Conservation (phyloP, 2,888 invertebrate species). For the Rotaria sp. region DNA sequence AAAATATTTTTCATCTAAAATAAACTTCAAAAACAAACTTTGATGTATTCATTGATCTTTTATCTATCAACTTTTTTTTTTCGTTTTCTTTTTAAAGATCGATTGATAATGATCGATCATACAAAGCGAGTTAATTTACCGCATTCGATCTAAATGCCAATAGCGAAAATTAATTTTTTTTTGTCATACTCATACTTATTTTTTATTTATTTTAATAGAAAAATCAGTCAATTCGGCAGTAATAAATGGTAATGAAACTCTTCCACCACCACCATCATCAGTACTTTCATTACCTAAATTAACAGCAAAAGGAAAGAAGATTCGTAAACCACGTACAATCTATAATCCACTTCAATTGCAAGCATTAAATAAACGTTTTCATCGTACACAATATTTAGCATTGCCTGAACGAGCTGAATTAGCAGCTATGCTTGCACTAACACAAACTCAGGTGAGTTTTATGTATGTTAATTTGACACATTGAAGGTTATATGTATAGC, state of each 20-base stretch:
- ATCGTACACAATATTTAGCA: conserved; percentile 11
- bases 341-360: conserved; percentile 2
- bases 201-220: neutral
- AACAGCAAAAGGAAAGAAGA: neutral
- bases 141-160: neutral
- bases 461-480: neutral
- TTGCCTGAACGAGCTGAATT: neutral
- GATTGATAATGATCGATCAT: neutral
- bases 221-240: neutral
- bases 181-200: neutral
- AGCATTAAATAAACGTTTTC: neutral
- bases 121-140: neutral
- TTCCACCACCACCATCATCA: neutral
- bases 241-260: neutral
- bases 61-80: neutral
- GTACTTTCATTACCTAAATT: neutral
- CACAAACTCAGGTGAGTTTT: conserved; percentile 15
- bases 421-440: neutral
- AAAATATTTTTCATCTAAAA: no score
- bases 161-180: neutral
- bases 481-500: conserved; percentile 2
- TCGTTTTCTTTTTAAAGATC: neutral
- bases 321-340: neutral
- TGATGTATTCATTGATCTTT: neutral
- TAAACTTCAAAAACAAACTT: neutral